Percentiles rank a stretch among this genome's conserved stretches.
These are phyloP conservation scores for Rhipidura dahli DNA, from an alignment of 2,113 vertebrate species.

Conservation along the genomic window DNA sequence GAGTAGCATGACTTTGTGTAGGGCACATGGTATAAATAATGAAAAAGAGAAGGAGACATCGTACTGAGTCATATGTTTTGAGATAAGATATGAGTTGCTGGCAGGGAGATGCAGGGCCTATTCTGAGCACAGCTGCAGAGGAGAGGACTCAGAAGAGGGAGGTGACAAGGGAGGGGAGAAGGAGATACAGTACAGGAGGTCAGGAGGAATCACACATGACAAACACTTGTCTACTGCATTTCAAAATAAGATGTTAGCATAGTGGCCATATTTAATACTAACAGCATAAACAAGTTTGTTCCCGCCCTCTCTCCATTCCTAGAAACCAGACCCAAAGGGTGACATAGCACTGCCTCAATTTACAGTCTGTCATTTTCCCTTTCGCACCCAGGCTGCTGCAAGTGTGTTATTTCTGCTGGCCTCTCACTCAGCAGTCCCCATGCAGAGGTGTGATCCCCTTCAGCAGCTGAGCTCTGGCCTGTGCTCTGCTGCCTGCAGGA, in stretches of 20 bases:
- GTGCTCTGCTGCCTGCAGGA: background rate
- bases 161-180: background rate
- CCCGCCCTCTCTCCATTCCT: background rate
- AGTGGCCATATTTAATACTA: background rate
- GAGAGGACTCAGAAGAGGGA: background rate
- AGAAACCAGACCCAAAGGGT: background rate
- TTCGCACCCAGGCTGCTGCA: background rate
- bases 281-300: background rate
- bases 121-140: background rate
- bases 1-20: background rate
- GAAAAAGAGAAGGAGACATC: background rate
- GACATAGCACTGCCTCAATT: background rate
- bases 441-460: background rate
- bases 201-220: background rate
- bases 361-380: background rate
- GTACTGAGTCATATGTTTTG: constrained; percentile 19
- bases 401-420: background rate
- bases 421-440: background rate
- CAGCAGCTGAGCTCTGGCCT: background rate
- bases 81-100: background rate
- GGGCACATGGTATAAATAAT: constrained; percentile 27
- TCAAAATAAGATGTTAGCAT: background rate
- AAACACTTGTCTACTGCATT: background rate
- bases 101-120: background rate
- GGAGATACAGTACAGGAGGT: background rate